These are phyloP conservation scores for Drosophila neutralis DNA, from an alignment of 2,888 invertebrate genomes.

Conservation along the genomic window DNA sequence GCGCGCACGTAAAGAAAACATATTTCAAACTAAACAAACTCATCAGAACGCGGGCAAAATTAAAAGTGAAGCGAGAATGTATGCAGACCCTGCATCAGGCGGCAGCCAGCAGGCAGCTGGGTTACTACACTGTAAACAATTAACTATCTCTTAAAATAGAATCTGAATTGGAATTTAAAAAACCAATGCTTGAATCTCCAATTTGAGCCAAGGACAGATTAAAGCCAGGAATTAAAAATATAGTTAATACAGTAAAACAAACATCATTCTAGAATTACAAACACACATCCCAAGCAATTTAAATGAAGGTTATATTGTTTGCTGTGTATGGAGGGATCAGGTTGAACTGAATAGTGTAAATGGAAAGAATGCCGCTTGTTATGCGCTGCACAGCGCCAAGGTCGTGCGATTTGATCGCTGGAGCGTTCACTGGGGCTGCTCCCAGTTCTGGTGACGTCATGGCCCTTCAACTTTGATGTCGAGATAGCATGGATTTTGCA, in stretches of 20 bases:
- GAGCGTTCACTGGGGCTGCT: constrained; percentile 46
- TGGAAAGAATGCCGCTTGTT: constrained; percentile 52
- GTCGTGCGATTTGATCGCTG: constrained; percentile 61
- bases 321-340: constrained; percentile 21
- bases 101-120: neutral
- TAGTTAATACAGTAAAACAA: neutral
- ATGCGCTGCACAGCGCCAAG: constrained; percentile 52
- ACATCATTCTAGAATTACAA: neutral
- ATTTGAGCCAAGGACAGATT: neutral
- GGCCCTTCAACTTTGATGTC: constrained; percentile 10
- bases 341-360: constrained; percentile 23
- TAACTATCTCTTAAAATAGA: too few species aligned
- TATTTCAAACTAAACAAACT: constrained; percentile 81
- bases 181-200: neutral
- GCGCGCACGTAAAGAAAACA: constrained; percentile 81
- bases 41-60: constrained; percentile 79
- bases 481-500: constrained; percentile 1
- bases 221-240: neutral
- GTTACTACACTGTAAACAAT: constrained; percentile 3
- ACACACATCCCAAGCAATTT: neutral
- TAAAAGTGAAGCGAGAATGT: constrained; percentile 73
- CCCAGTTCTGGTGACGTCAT: constrained; percentile 53
- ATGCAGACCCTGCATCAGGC: constrained; percentile 50
- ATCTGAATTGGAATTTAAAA: neutral
- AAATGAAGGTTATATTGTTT: neutral